Conservation (phyloP, 2,797 vertebrate species). For the Rhadinocentrus ornatus region DNA sequence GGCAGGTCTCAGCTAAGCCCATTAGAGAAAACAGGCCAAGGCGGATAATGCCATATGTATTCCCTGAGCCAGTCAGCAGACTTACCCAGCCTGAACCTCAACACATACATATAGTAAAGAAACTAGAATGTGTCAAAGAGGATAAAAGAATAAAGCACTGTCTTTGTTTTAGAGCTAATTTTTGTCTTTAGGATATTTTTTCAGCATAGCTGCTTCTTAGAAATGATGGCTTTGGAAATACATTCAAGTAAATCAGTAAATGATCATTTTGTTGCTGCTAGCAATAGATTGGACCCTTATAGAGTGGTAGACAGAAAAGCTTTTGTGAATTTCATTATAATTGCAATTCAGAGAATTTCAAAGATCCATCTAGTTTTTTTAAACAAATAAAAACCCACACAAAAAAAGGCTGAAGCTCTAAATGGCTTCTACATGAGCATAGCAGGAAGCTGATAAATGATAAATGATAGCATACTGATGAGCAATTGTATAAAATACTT, state of each 20-base stretch:
- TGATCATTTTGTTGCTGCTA: not conserved
- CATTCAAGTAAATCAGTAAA: not conserved
- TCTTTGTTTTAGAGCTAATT: not conserved
- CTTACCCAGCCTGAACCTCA: constrained; percentile 41
- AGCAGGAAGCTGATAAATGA: not conserved
- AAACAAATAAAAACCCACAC: not conserved
- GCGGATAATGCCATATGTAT: constrained; percentile 64
- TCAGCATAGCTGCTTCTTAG: not conserved
- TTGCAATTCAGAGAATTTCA: not conserved
- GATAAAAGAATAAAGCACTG: not conserved
- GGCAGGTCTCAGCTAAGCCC: constrained; percentile 70
- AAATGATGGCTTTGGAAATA: not conserved
- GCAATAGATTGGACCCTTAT: not conserved
- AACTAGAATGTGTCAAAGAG: not conserved
- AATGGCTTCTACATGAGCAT: not conserved
- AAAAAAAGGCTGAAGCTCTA: not conserved
- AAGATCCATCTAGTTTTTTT: not conserved
- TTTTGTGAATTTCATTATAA: constrained; percentile 2
- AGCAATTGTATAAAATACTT: not conserved
- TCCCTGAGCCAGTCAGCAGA: constrained; percentile 67
- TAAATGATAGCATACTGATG: not conserved
- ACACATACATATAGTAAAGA: constrained; percentile 12
- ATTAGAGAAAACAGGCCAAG: constrained; percentile 83
- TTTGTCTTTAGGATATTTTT: not conserved
- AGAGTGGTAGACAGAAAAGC: not conserved